Conservation (phyloP, 1,140 invertebrate species). For the Pteromalus puparum region DNA sequence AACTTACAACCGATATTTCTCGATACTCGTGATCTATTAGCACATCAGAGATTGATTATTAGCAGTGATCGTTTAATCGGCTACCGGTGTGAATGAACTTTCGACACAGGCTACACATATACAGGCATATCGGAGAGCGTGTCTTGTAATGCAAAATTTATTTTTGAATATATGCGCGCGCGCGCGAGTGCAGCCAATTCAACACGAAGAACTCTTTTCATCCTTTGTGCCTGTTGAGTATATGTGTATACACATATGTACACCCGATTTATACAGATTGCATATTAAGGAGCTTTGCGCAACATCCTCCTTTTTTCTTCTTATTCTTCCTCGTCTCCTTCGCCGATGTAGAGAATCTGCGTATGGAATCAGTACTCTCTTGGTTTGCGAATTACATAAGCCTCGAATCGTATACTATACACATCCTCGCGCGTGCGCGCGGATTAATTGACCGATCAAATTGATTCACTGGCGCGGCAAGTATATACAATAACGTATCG, state of each 20-base stretch:
- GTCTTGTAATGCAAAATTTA: slow-evolving; percentile 1
- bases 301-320: slow-evolving; percentile 30
- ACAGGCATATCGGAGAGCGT: background rate
- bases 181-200: no score
- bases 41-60: no score
- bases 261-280: slow-evolving; percentile 41
- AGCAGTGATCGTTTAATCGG: no score
- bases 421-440: background rate
- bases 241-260: background rate
- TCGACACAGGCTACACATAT: background rate
- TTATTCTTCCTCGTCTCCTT: background rate
- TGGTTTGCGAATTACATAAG: slow-evolving; percentile 2
- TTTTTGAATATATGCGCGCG: background rate
- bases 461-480: background rate
- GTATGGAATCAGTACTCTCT: background rate
- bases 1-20: no score
- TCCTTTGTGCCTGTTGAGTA: background rate
- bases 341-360: background rate
- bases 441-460: slow-evolving; percentile 30
- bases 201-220: no score
- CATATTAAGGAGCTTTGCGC: slow-evolving; percentile 36
- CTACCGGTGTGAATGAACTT: slow-evolving; percentile 6
- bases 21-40: no score
- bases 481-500: background rate
- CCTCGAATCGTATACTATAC: background rate